Evolutionary conservation across 2,888 invertebrate genomes (phyloP).

Genomic region (Acleris cristana): DNA sequence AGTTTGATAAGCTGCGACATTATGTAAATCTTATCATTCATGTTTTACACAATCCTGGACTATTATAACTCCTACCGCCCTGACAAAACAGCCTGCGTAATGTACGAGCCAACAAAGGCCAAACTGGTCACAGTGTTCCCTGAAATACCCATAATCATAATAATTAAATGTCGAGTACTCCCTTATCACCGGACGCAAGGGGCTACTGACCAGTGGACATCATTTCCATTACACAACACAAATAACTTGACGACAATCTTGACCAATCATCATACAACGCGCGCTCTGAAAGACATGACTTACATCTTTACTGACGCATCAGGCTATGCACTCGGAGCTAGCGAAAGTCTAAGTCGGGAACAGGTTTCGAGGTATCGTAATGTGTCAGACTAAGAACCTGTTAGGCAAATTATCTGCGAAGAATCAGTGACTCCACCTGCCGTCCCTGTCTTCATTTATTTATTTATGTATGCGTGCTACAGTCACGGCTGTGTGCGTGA

Average conservation of each 20-base stretch:
- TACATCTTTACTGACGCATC: background rate
- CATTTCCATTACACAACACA: conserved; percentile 46
- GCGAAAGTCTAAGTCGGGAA: conserved; percentile 36
- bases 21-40: conserved; percentile 30
- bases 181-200: conserved; percentile 65
- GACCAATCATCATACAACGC: conserved; percentile 36
- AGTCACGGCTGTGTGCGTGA: conserved; percentile 45
- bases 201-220: conserved; percentile 62
- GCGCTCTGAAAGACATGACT: background rate
- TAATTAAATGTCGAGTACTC: conserved; percentile 70
- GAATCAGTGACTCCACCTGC: conserved; percentile 79
- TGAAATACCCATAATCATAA: conserved; percentile 72
- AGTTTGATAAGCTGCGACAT: conserved; percentile 15
- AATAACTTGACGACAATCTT: conserved; percentile 18
- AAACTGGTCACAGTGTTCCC: conserved; percentile 56
- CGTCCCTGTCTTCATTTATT: conserved; percentile 58
- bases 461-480: conserved; percentile 47
- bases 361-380: conserved; percentile 46
- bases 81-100: conserved; percentile 23
- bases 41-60: conserved; percentile 31
- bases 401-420: conserved; percentile 78
- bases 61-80: conserved; percentile 24
- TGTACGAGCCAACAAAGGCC: conserved; percentile 45
- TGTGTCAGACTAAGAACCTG: conserved; percentile 72
- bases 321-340: conserved; percentile 44